A percentile compares a stretch with the other conserved stretches of the same genome.
These are phyloP conservation scores for Cephus pulcher DNA, from an alignment of 2,888 invertebrate genomes.

Conservation along the genomic window DNA sequence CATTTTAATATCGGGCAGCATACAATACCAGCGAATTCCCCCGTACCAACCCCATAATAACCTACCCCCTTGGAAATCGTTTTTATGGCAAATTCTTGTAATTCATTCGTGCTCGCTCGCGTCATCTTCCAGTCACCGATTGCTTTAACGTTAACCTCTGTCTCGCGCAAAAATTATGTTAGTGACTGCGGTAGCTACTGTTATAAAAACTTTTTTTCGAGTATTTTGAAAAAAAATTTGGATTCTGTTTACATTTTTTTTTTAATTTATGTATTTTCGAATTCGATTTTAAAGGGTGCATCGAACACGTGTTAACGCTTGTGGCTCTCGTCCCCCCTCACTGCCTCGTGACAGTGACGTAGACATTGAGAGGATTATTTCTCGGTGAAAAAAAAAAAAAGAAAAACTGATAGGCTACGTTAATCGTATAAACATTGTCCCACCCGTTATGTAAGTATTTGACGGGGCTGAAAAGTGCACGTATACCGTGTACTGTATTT, in stretches of 20 bases:
- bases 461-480: background rate
- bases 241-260: background rate
- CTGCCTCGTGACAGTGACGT: conserved; percentile 39
- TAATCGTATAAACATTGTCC: conserved; percentile 40
- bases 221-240: background rate
- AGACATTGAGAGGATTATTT: conserved; percentile 38
- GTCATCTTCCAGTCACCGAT: background rate
- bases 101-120: conserved; percentile 46
- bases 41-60: conserved; percentile 9
- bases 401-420: conserved; percentile 46
- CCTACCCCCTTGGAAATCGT: conserved; percentile 30
- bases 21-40: conserved; percentile 56
- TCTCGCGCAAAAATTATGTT: background rate
- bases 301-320: conserved; percentile 35
- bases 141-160: background rate
- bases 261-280: background rate
- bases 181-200: background rate
- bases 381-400: conserved; percentile 40
- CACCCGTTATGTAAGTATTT: conserved; percentile 41
- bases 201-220: background rate
- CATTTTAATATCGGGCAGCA: conserved; percentile 66
- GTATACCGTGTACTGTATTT: background rate
- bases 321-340: background rate
- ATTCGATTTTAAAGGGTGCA: conserved; percentile 8
- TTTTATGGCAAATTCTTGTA: conserved; percentile 61